These are phyloP conservation scores for Coracias cyanogaster DNA, from an alignment of 2,797 vertebrate genomes.

Conservation along the genomic window DNA sequence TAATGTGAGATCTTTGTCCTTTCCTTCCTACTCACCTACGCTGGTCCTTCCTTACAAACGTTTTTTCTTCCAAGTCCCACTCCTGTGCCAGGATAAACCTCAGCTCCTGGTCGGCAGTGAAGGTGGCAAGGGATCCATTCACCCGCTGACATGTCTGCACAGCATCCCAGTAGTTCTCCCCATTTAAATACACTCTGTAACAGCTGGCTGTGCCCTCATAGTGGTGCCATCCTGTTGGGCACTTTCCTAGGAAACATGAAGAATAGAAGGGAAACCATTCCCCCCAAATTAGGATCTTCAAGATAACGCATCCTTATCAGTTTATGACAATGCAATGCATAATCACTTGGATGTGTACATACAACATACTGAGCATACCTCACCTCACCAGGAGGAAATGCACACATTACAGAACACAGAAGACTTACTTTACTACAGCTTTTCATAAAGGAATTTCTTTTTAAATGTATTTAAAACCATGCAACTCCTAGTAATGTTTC, in stretches of 20 bases:
- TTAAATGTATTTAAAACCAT: background rate
- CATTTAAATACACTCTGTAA: conserved; percentile 92
- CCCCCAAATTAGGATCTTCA: conserved; percentile 79
- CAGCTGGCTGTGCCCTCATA: conserved; percentile 98
- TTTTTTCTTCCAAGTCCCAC: conserved; percentile 92
- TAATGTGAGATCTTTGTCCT: rapidly evolving
- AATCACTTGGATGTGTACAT: rapidly evolving
- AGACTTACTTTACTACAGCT: background rate
- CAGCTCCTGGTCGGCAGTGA: conserved; percentile 95
- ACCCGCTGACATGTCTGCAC: conserved; percentile 95
- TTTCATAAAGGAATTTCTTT: background rate
- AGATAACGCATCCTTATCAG: background rate
- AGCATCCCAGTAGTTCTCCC: conserved; percentile 98
- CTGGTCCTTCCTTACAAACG: conserved; percentile 90
- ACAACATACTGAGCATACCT: background rate
- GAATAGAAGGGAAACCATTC: conserved; percentile 74
- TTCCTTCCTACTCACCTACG: conserved; percentile 85
- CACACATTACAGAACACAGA: background rate
- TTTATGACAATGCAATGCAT: background rate
- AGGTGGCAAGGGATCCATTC: conserved; percentile 94
- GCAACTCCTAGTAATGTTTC: background rate
- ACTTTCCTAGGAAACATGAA: conserved; percentile 92
- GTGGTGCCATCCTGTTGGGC: conserved; percentile 97
- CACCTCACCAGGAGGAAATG: background rate
- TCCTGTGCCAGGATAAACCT: conserved; percentile 96